Base-by-base conservation (phyloP, 2,888 invertebrate genomes). In the Salticus scenicus region DNA sequence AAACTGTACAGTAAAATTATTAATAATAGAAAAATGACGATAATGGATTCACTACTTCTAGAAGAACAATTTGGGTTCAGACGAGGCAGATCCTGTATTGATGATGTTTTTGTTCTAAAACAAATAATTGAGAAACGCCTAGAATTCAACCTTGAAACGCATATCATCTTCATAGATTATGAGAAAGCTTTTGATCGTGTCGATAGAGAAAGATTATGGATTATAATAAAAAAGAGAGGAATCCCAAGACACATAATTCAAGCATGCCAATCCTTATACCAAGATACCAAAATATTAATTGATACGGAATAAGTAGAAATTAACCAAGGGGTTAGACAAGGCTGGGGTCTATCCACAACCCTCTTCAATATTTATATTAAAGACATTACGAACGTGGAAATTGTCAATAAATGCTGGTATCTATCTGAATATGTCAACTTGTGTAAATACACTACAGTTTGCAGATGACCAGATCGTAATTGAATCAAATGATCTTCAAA, bases 111-210 rank as follows among this genome's bases (percentile, higher is more conserved):
- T n/a, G n/a, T n/a, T n/a, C n/a, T n/a, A n/a, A n/a, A n/a, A n/a
- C n/a, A n/a, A n/a, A n/a, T n/a, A n/a, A n/a, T n/a, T n/a, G n/a
- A n/a, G n/a, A n/a, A n/a, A n/a, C n/a, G n/a, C n/a, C n/a, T n/a
- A n/a, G n/a, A n/a, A n/a, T n/a, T n/a, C n/a, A n/a, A n/a, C n/a
- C n/a, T n/a, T n/a, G n/a, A n/a, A n/a, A n/a, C n/a, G n/a, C n/a
- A n/a, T n/a, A n/a, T 51, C n/a, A 63, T 63, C 7, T 63, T 63
- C 27, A 63, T 63, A 63, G 63, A 24, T 27, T 63, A 63, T 20
- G 27, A 63, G 10, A 63, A 63, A 1, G 27, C 63, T 63, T 63
- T 63, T 14, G 20, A 27, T 63, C 20, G 0, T 27, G 27, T 63
- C 1, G 63, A 27, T 8, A 63, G 63, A 27, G 63, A 63, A 63